phyloP scores from a whole-genome alignment of 2,113 vertebrate species.

The Bufo bufo region DNA sequence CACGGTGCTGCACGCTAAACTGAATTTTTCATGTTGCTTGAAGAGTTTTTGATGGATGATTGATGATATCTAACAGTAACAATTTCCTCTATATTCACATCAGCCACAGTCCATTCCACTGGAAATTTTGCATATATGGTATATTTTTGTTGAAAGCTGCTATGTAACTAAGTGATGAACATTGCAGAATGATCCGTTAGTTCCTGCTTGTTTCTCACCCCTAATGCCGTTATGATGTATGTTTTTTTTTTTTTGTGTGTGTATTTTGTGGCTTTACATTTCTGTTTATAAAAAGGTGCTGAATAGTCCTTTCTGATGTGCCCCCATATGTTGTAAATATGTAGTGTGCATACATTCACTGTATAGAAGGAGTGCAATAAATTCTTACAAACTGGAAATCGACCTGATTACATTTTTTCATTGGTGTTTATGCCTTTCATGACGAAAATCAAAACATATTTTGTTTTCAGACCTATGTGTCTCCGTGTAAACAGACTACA shows the following conservation, averaged over 20 bases:
- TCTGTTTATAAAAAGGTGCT: conserved; percentile 27
- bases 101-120: not conserved
- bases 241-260: not conserved
- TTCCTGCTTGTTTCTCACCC: not conserved
- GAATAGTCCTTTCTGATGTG: not conserved
- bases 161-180: not conserved
- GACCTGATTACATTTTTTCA: not conserved
- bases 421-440: not conserved
- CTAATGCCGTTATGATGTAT: not conserved
- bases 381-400: not conserved
- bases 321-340: conserved; percentile 8
- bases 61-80: not conserved
- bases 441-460: not conserved
- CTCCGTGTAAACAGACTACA: not conserved
- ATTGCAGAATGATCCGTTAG: not conserved
- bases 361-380: not conserved
- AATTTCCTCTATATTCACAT: not conserved
- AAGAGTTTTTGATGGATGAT: not conserved
- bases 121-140: not conserved
- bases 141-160: conserved; percentile 9
- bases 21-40: not conserved
- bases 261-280: not conserved
- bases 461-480: not conserved
- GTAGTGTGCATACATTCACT: not conserved
- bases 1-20: not conserved